Conservation (phyloP, 2,888 invertebrate species). For the Heliconius aoede region DNA sequence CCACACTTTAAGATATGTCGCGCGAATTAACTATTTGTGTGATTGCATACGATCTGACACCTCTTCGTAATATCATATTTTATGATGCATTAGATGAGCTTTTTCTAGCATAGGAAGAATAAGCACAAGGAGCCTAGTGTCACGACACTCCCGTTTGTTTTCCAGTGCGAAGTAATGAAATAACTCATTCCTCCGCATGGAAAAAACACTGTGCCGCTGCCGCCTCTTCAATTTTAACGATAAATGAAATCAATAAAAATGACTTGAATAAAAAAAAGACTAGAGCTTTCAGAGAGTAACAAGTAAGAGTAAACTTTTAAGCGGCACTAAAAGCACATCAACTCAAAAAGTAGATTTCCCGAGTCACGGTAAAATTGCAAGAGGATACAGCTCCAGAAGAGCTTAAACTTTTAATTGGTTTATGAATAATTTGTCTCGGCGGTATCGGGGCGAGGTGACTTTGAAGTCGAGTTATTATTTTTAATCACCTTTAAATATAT, state of each 20-base stretch:
- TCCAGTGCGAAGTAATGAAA: not conserved
- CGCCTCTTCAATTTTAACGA: not conserved
- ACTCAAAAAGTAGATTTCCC: constrained; percentile 21
- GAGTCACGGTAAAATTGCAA: constrained; percentile 27
- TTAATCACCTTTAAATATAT: constrained; percentile 8
- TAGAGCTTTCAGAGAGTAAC: not conserved
- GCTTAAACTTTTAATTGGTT: constrained; percentile 33
- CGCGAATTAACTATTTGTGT: constrained; percentile 15
- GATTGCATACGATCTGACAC: constrained; percentile 16
- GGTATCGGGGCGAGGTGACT: constrained; percentile 20
- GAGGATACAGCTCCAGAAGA: constrained; percentile 13
- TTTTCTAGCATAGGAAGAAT: not conserved
- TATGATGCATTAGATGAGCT: not conserved
- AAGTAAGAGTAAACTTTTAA: constrained; percentile 14
- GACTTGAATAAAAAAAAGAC: not conserved
- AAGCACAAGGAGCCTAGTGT: not conserved
- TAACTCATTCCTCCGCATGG: not conserved
- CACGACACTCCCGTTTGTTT: not conserved
- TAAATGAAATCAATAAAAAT: not conserved
- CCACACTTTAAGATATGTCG: constrained; percentile 20
- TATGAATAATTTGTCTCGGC: constrained; percentile 27
- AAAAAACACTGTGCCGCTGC: not conserved
- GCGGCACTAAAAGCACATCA: constrained; percentile 19
- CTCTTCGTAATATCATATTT: not conserved
- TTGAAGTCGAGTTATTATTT: constrained; percentile 7